Conservation (phyloP, 2,888 invertebrate genomes). For the Teleiodes luculella region DNA sequence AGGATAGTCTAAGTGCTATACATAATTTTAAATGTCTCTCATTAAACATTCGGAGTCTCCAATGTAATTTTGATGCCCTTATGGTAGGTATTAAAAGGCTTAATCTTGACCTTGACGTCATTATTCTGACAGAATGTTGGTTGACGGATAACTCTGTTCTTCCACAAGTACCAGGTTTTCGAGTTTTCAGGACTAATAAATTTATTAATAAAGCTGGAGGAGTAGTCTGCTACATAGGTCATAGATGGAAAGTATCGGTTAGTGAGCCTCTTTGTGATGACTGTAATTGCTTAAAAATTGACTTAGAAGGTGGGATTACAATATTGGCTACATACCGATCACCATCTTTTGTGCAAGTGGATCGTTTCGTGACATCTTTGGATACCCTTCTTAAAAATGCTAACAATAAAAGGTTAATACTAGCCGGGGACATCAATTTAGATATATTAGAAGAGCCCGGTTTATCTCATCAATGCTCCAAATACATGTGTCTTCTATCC, state of each 20-base stretch:
- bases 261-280: neutral
- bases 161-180: neutral
- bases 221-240: neutral
- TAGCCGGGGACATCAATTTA: neutral
- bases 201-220: conserved; percentile 1
- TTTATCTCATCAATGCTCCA: neutral
- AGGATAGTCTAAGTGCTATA: neutral
- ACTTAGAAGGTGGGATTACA: neutral
- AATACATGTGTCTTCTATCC: neutral
- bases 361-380: neutral
- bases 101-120: neutral
- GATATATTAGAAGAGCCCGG: neutral
- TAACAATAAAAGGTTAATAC: neutral
- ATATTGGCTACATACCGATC: neutral
- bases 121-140: conserved; percentile 1
- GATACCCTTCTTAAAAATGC: neutral
- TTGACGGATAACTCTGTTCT: neutral
- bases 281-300: neutral
- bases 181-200: neutral
- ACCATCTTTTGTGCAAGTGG: neutral
- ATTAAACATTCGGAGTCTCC: neutral
- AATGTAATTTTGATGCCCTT: neutral
- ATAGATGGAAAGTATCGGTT: neutral
- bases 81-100: neutral
- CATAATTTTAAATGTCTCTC: neutral